phyloP scores from a whole-genome alignment of 2,113 vertebrate species.

The Brachyhypopomus gauderio region DNA sequence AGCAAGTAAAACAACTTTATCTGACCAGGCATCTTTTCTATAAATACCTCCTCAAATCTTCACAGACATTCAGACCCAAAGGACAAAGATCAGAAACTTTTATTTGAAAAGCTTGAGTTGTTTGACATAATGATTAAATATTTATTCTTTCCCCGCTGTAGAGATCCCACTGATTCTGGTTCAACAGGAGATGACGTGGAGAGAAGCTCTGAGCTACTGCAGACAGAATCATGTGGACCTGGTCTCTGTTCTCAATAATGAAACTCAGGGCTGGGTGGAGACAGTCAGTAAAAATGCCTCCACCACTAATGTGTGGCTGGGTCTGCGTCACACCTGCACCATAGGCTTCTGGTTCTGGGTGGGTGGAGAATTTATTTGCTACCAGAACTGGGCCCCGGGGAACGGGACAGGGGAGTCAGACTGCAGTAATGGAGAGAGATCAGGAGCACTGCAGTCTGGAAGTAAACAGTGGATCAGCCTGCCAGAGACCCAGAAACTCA shows the following conservation, averaged over 20 bases:
- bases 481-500: neutral
- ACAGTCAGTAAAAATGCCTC: neutral
- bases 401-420: neutral
- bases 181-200: neutral
- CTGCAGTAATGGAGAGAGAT: constrained; percentile 2
- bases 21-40: no score
- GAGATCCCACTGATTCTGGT: neutral
- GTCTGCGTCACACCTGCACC: neutral
- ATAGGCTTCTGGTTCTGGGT: constrained; percentile 1
- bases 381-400: constrained; percentile 9
- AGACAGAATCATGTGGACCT: neutral
- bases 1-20: no score
- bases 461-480: constrained; percentile 31
- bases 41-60: no score
- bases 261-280: neutral
- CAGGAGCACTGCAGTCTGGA: constrained; percentile 1
- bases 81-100: no score
- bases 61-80: no score
- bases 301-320: constrained; percentile 1
- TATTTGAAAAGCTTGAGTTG: no score
- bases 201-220: neutral
- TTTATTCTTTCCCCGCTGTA: neutral
- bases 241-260: neutral
- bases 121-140: no score
- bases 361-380: neutral